Percentiles rank a stretch among this genome's conserved stretches.
phyloP scores from a whole-genome alignment of 2,113 vertebrate genomes.

The Megatriorchis doriae region DNA sequence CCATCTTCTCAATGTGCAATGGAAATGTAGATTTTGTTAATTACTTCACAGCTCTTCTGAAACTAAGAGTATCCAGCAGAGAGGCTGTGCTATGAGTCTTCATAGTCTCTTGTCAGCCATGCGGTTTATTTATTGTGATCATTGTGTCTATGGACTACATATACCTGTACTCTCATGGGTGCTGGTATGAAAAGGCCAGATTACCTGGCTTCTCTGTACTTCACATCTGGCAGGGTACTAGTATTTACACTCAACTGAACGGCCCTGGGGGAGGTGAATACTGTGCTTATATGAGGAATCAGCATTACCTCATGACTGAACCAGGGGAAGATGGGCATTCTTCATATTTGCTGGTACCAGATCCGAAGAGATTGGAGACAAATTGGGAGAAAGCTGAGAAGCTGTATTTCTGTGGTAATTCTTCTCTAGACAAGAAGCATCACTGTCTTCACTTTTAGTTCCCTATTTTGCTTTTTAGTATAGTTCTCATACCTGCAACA shows the following conservation, averaged over 20 bases:
- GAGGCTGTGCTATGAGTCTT: not conserved
- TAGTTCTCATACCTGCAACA: not conserved
- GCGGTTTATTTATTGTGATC: not conserved
- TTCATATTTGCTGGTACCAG: not conserved
- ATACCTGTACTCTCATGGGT: not conserved
- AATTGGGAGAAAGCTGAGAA: not conserved
- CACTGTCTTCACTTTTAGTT: not conserved
- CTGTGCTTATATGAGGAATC: not conserved
- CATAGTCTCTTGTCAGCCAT: not conserved
- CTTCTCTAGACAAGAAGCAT: not conserved
- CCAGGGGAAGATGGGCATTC: not conserved
- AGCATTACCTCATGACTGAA: not conserved
- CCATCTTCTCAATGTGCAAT: not conserved
- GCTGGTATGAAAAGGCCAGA: not conserved
- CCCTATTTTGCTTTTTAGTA: not conserved
- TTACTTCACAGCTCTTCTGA: not conserved
- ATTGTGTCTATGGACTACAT: not conserved
- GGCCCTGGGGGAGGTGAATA: not conserved
- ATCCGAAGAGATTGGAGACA: not conserved
- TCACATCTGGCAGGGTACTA: not conserved
- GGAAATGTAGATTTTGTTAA: not conserved
- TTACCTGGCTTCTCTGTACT: not conserved
- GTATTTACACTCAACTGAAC: not conserved
- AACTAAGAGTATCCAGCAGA: not conserved
- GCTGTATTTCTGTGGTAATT: not conserved